Conservation (phyloP, 2,888 invertebrate species). For the Imbricaverruca yamaguchii region DNA sequence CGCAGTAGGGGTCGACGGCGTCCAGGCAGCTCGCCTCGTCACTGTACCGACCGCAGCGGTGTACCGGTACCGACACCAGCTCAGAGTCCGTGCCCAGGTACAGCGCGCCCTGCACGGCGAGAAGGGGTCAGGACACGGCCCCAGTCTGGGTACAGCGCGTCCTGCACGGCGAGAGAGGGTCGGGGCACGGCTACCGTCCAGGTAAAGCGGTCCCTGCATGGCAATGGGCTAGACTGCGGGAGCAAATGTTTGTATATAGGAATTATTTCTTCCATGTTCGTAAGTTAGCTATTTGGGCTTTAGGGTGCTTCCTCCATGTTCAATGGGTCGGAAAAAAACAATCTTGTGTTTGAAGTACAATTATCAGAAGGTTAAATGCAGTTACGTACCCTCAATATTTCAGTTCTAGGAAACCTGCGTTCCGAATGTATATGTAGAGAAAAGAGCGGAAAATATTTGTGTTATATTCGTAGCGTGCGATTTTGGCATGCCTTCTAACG, state of each 20-base stretch:
- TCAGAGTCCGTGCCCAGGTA: constrained; percentile 64
- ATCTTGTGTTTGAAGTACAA: no score
- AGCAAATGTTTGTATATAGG: background rate
- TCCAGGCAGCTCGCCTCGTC: constrained; percentile 64
- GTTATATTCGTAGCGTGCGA: no score
- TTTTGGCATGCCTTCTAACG: no score
- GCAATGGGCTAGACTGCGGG: constrained; percentile 45
- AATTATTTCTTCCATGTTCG: no score
- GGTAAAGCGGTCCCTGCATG: constrained; percentile 60
- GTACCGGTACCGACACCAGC: constrained; percentile 63
- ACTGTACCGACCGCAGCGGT: constrained; percentile 67
- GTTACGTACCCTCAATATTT: no score
- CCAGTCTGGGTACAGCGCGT: constrained; percentile 69
- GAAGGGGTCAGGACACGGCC: constrained; percentile 48
- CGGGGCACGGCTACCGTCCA: constrained; percentile 60
- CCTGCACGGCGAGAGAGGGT: constrained; percentile 41
- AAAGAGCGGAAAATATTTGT: no score
- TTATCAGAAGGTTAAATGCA: no score
- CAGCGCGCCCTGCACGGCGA: constrained; percentile 54
- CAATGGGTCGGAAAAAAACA: no score
- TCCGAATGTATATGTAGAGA: no score
- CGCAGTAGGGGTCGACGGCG: constrained; percentile 89
- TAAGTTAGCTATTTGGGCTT: no score
- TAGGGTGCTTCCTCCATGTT: no score
- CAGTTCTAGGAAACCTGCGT: no score